Evolutionary conservation across 1,140 invertebrate genomes (phyloP).

Genomic region (Drosophila kanapiae): DNA sequence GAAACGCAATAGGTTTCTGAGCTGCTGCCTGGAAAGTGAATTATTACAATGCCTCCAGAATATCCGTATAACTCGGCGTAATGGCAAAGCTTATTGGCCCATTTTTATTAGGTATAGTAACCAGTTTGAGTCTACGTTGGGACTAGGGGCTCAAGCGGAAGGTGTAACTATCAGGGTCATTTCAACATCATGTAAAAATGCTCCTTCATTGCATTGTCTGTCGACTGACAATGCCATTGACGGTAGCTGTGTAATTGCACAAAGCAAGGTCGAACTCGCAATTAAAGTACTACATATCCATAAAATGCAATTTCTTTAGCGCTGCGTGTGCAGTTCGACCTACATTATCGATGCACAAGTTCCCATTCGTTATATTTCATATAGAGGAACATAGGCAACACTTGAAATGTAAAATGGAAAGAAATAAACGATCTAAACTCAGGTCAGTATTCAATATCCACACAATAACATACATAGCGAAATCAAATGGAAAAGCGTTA

Average conservation of each 20-base stretch:
- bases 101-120: neutral
- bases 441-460: neutral
- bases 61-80: neutral
- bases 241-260: neutral
- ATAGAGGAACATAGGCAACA: neutral
- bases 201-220: neutral
- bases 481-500: too few species aligned
- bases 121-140: neutral
- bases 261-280: neutral
- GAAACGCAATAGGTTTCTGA: slow-evolving; percentile 1
- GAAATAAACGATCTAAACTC: neutral
- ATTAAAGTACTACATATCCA: neutral
- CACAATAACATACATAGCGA: too few species aligned
- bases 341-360: neutral
- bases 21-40: neutral
- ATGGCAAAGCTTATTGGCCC: neutral
- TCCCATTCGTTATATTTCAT: neutral
- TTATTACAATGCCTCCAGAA: slow-evolving; percentile 1
- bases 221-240: neutral
- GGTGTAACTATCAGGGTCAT: neutral
- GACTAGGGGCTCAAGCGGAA: neutral
- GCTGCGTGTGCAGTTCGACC: neutral
- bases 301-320: neutral
- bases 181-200: neutral
- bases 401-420: neutral